These are phyloP conservation scores for Pipistrellus nathusii DNA, from an alignment of 2,797 vertebrate genomes.

Conservation along the genomic window DNA sequence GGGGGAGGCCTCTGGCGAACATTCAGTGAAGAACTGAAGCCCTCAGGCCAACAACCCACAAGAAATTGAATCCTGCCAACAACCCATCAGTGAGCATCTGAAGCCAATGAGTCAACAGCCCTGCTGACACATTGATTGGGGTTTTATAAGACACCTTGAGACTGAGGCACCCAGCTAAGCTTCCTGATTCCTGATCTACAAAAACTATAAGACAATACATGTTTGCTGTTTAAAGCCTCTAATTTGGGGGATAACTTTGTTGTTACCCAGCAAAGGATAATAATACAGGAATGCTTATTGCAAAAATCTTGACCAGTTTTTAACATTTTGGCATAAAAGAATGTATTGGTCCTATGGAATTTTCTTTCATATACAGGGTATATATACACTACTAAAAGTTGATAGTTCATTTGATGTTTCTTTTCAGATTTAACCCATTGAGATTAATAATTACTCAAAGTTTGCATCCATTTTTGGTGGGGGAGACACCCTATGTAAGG, in stretches of 20 bases:
- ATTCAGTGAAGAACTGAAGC: background rate
- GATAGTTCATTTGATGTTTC: too few species aligned
- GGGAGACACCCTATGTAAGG: background rate
- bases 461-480: too few species aligned
- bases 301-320: conserved; percentile 46
- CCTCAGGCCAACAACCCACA: background rate
- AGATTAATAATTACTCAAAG: too few species aligned
- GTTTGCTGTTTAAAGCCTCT: background rate
- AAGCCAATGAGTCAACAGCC: background rate
- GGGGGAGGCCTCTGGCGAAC: background rate
- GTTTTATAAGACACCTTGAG: background rate
- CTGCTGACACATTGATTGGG: background rate
- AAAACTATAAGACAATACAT: background rate
- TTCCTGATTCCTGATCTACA: background rate
- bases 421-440: too few species aligned
- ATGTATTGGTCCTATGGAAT: background rate
- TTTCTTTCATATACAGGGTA: background rate
- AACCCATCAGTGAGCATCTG: background rate
- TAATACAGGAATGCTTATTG: background rate
- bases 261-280: conserved; percentile 28
- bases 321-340: conserved; percentile 25
- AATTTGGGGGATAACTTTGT: background rate
- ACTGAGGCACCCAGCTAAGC: background rate
- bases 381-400: too few species aligned
- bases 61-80: background rate